A percentile compares a stretch with the other conserved stretches of the same genome.
Conservation (phyloP, 1,140 invertebrate genomes). For the Heterodera schachtii region DNA sequence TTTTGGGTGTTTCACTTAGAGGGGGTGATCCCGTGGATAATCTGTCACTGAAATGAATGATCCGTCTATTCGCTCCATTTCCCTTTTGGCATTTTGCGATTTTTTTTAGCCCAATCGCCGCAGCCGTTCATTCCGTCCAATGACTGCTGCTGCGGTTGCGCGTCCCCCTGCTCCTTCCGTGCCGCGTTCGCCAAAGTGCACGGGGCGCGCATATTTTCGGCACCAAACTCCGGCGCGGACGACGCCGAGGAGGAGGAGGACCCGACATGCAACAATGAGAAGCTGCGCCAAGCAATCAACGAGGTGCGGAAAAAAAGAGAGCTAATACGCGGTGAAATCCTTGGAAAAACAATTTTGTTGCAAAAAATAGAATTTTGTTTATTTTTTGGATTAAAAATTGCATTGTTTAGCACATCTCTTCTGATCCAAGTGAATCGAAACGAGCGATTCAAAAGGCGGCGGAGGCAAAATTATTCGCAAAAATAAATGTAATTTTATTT, state of each 20-base stretch:
- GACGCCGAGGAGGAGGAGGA: slow-evolving; percentile 59
- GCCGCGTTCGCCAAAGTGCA: slow-evolving; percentile 53
- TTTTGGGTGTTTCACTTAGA: too few species aligned
- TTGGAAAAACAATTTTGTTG: too few species aligned
- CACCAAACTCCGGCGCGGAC: slow-evolving; percentile 23
- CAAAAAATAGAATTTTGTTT: too few species aligned
- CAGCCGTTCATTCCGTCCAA: slow-evolving; percentile 21
- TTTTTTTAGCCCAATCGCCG: background rate
- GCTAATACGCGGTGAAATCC: too few species aligned
- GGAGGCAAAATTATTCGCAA: slow-evolving; percentile 64
- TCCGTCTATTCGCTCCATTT: too few species aligned
- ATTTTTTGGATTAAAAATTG: too few species aligned
- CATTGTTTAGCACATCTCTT: slow-evolving; percentile 62
- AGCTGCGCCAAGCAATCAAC: slow-evolving; percentile 56
- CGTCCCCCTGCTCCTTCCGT: slow-evolving; percentile 55
- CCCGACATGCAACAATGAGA: slow-evolving; percentile 61
- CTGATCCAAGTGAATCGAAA: slow-evolving; percentile 60
- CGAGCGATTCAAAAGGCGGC: slow-evolving; percentile 64
- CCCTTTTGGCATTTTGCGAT: too few species aligned
- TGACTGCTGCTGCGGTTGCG: slow-evolving; percentile 59
- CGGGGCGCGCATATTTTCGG: slow-evolving; percentile 57
- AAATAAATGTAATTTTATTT: slow-evolving; percentile 60
- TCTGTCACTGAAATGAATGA: too few species aligned
- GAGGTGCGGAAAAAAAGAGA: slow-evolving; percentile 57
- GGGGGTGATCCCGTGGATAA: too few species aligned